Base-by-base conservation (phyloP, 2,888 invertebrate species). In the Dryobota labecula region DNA sequence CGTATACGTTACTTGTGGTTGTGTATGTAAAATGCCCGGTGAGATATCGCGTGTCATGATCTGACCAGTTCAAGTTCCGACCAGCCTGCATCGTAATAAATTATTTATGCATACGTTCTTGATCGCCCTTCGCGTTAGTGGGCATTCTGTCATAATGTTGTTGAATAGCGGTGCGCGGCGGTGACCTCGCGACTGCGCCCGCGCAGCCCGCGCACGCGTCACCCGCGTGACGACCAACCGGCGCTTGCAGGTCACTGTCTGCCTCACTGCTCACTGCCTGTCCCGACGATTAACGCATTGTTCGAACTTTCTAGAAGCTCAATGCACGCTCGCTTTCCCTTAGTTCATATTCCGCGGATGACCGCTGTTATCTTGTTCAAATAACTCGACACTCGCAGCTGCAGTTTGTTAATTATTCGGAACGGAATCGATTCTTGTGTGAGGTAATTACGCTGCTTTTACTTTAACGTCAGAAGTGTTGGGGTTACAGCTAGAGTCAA, bases 281-380 rank as follows among this genome's bases (percentile, higher is more conserved):
- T 78, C 83, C 83, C 79, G 76, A 82, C 88, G 86, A 89, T 89
- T 90, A 87, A 86, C 87, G 89, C 85, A 86, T 86, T 86, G 85
- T 84, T 82, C 83, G 85, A 86, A 90, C 90, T 90, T 90, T 90
- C 90, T 91, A 90, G 88, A 89, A 88, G 86, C 86, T 84, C 82
- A 70, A 76, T 72, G 64, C 74, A 73, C 79, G 79, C 62, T 70
- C 78, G 82, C 88, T 89, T 89, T 88, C 89, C 84, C 84, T 82
- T 82, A 80, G 71, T 80, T 80, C 83, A 79, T 79, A 87, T 80
- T 78, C 84, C 76, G 77, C 81, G 74, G 83, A 69, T 80, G 76
- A 51, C 72, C 68, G 75, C 75, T 76, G 71, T 72, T 76, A 79
- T 84, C 81, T 81, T 75, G 73, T 78, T 72, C 76, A 83, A 85